Evolutionary conservation across 2,113 vertebrate species (phyloP), one percentile per base, ranked within the genome.

Genomic region (Brachionichthys hirsutus): DNA sequence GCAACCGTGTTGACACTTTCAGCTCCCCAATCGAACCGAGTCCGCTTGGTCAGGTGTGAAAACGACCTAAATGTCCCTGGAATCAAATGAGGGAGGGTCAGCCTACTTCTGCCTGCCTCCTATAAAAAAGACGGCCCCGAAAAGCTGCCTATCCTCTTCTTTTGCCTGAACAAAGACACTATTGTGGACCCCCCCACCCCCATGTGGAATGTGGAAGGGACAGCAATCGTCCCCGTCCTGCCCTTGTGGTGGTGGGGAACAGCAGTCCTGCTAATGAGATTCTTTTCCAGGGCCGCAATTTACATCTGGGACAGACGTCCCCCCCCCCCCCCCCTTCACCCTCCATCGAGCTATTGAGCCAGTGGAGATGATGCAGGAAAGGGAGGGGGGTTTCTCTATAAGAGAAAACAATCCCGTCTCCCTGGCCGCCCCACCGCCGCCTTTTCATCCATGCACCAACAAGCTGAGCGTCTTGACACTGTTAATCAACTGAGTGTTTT

Each of bases 251-350:
- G 70, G 53, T 72, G 79, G 80, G 82, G 81, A 85, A 88, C 87
- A 89, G 89, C 89, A 92, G 92, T 86, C 87, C 81, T 87, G 75
- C 85, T 93, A 92, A 93, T 93, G 91, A 93, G 90, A 93, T 92
- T 92, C 92, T 92, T 92, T 90, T 92, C 89, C 91, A 89, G 86
- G 81, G 90, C 88, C 74, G 77, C 93, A 93, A 92, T 94, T 93
- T 94, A 94, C 91, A 93, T 93, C 91, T 92, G 91, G 91, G 91
- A 87, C 91, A 94, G 92, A 93, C 91, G 87, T 88, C 73, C 81
- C 85, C 85, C 77, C 78, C 63, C 34, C 4, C 34, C 34, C 4
- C 34, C 36, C 9, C 24, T 30, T 58, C 78, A 78, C 77, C 87
- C 84, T 87, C 87, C 84, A 91, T 90, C 89, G 90, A 77, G 86